Evolutionary conservation across 1,140 invertebrate species (phyloP).

Genomic region (Leptinotarsa lineolata): DNA sequence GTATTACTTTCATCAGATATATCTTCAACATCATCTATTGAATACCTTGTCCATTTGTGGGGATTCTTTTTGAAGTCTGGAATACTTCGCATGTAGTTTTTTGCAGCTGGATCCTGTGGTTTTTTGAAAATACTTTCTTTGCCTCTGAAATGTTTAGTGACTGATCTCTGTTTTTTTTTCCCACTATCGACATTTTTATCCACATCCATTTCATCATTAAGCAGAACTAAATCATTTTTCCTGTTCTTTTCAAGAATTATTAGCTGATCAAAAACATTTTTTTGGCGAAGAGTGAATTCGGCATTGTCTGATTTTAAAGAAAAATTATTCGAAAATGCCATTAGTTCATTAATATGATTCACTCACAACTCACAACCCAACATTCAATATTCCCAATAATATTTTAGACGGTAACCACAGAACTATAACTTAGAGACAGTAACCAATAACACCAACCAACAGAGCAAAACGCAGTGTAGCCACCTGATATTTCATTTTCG

Average conservation of each 20-base stretch:
- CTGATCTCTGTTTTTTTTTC: slow-evolving; percentile 39
- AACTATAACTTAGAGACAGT: too few relatives aligned
- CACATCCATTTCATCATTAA: slow-evolving; percentile 48
- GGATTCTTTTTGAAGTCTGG: slow-evolving; percentile 76
- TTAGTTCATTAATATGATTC: neutral
- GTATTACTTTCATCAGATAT: slow-evolving; percentile 76
- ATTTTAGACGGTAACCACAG: too few relatives aligned
- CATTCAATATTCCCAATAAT: too few relatives aligned
- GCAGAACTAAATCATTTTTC: slow-evolving; percentile 35
- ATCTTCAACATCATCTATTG: slow-evolving; percentile 73
- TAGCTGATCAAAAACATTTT: slow-evolving; percentile 56
- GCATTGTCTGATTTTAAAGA: slow-evolving; percentile 33
- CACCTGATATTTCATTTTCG: too few relatives aligned
- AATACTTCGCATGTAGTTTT: slow-evolving; percentile 54
- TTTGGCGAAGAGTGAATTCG: slow-evolving; percentile 52
- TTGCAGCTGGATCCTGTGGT: slow-evolving; percentile 62
- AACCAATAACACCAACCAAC: too few relatives aligned
- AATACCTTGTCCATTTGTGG: slow-evolving; percentile 77
- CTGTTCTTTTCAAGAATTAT: slow-evolving; percentile 50
- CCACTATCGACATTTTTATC: slow-evolving; percentile 52
- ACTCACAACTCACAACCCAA: too few relatives aligned
- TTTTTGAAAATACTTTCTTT: slow-evolving; percentile 79
- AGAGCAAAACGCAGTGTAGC: too few relatives aligned
- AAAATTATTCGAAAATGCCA: slow-evolving; percentile 19
- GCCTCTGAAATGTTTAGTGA: slow-evolving; percentile 66